Evolutionary conservation across 30 jellyfish, hydroid and myxozoan genomes (phyloP), one percentile per base, ranked within the genome.

Genomic region (Cassiopea andromeda): DNA sequence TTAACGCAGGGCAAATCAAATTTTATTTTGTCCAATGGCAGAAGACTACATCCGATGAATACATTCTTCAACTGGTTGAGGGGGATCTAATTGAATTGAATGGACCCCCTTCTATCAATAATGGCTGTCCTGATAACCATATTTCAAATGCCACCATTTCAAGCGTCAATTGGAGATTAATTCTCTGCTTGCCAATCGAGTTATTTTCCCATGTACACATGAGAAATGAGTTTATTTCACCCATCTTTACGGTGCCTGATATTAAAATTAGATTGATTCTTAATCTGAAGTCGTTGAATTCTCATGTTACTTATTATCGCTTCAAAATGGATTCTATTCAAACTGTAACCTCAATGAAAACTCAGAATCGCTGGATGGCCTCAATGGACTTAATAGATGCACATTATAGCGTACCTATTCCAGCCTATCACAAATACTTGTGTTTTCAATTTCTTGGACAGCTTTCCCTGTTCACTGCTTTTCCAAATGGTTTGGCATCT

Each of bases 401-500:
- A 2, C 9, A 50, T 9, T 50, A 50, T 50, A 50, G 64, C 9
- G 64, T 50, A 9, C 64, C 64, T 50, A 50, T 50, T 50, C 64
- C 64, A 50, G 8, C 9, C 9, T 50, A 50, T 50, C 64, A 50
- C 5, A 69, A 69, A 44, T 69, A 69, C 78, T 15, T 69, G 7
- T 7, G 48, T n/a, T 69, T 69, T 69, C 47, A 69, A 13, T 69
- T 19, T 4, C 45, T n/a, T 2, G 78, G 78, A n/a, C 45, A 19
- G 48, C 48, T 69, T 44, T 69, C 5, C 14, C 45, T 2, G 78
- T 69, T 2, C 78, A 69, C 78, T 44, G 45, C 47, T 69, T 44
- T 69, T 44, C 78, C 78, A 5, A 69, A 69, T 69, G 48, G 78
- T 19, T 13, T 69, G 14, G 78, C 78, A n/a, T 69, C 47, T 69